phyloP scores from a whole-genome alignment of 2,113 vertebrate species.

The Syngnathoides biaculeatus region DNA sequence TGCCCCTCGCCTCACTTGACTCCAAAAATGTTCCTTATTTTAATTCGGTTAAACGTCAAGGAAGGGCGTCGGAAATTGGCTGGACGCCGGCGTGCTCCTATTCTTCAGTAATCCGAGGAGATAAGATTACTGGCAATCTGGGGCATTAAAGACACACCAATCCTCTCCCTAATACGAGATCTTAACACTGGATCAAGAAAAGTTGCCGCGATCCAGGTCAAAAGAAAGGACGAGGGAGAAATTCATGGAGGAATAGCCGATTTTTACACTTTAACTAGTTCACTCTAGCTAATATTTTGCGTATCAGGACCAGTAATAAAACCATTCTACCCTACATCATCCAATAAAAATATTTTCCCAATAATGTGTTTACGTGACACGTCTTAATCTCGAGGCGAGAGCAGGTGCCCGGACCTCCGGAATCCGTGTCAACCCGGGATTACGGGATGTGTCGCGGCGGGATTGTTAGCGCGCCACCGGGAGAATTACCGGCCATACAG shows the following conservation, averaged over 20 bases:
- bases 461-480: conserved; percentile 50
- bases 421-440: conserved; percentile 70
- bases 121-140: conserved; percentile 64
- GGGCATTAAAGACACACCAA: conserved; percentile 65
- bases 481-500: conserved; percentile 49
- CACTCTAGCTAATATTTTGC: neutral
- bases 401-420: conserved; percentile 66
- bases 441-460: conserved; percentile 58
- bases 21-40: conserved; percentile 17
- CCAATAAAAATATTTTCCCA: neutral
- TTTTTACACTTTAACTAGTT: conserved; percentile 37
- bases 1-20: neutral
- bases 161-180: conserved; percentile 63
- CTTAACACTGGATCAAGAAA: conserved; percentile 71
- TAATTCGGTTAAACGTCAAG: conserved; percentile 13
- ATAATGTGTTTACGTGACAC: conserved; percentile 5
- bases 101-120: conserved; percentile 45
- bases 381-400: conserved; percentile 24
- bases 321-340: neutral
- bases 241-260: conserved; percentile 8
- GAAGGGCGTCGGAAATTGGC: conserved; percentile 30
- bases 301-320: neutral
- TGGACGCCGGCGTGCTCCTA: neutral
- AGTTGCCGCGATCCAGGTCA: conserved; percentile 63
- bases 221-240: conserved; percentile 10